Conservation (phyloP, 2,113 vertebrate species). For the Sterna hirundo region DNA sequence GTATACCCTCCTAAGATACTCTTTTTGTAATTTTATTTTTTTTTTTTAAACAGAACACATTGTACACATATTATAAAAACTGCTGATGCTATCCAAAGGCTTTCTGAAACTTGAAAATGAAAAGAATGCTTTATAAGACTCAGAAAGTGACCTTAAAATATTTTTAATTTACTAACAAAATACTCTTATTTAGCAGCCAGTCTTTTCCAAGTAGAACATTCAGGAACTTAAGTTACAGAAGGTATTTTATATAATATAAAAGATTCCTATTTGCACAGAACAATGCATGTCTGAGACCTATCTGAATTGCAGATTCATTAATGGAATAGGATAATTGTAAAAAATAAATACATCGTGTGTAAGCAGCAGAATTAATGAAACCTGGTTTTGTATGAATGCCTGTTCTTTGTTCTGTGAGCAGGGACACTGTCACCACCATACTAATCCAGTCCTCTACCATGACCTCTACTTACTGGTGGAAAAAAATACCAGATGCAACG, state of each 20-base stretch:
- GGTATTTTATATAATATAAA: neutral
- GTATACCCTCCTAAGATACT: neutral
- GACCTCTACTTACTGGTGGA: neutral
- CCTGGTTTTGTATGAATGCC: neutral
- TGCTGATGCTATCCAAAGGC: neutral
- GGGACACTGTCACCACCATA: neutral
- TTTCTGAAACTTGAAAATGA: neutral
- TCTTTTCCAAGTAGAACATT: neutral
- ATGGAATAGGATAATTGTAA: neutral
- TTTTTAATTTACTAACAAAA: slow-evolving; percentile 3
- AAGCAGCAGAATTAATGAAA: neutral
- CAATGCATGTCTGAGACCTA: neutral
- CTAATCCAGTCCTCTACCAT: neutral
- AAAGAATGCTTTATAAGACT: neutral
- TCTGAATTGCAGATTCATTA: neutral
- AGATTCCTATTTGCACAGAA: neutral
- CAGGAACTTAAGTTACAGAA: neutral
- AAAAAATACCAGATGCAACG: neutral
- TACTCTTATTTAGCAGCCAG: neutral
- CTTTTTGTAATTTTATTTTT: neutral
- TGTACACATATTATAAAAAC: slow-evolving; percentile 2
- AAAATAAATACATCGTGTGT: neutral
- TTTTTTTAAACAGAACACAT: neutral
- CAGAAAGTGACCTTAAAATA: neutral
- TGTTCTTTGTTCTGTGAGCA: neutral